phyloP scores from a whole-genome alignment of 2,113 vertebrate genomes.

The Meriones unguiculatus region DNA sequence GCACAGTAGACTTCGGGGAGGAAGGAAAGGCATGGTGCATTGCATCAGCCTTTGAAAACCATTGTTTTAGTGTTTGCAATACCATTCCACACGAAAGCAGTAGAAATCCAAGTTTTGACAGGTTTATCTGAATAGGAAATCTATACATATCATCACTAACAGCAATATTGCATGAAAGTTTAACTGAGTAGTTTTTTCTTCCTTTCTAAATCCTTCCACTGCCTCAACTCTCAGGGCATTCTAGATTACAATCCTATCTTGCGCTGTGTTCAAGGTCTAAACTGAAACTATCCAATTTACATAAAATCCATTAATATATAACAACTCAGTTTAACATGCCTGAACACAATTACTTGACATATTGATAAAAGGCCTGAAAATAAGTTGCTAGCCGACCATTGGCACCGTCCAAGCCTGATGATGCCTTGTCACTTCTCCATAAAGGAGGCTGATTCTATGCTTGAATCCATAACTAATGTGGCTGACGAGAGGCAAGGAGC shows the following conservation, averaged over 20 bases:
- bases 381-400: not conserved
- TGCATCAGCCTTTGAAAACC: fast-evolving
- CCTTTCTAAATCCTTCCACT: not conserved
- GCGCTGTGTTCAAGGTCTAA: slow-evolving; percentile 61
- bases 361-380: not conserved
- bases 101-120: slow-evolving; percentile 78
- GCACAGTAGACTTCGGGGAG: not conserved
- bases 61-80: slow-evolving; percentile 83
- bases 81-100: slow-evolving; percentile 82
- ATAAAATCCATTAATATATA: not conserved
- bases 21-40: not conserved
- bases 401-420: not conserved
- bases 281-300: slow-evolving; percentile 13
- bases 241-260: not conserved
- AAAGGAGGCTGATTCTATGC: not conserved
- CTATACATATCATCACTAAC: slow-evolving; percentile 84
- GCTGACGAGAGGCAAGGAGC: fast-evolving
- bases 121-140: slow-evolving; percentile 74
- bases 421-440: not conserved
- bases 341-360: not conserved
- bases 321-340: not conserved
- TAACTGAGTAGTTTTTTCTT: slow-evolving; percentile 49
- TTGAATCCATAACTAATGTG: not conserved
- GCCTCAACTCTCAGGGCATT: not conserved
- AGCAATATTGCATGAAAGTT: slow-evolving; percentile 81